phyloP scores from a whole-genome alignment of 2,113 vertebrate species.

The Mobula hypostoma region DNA sequence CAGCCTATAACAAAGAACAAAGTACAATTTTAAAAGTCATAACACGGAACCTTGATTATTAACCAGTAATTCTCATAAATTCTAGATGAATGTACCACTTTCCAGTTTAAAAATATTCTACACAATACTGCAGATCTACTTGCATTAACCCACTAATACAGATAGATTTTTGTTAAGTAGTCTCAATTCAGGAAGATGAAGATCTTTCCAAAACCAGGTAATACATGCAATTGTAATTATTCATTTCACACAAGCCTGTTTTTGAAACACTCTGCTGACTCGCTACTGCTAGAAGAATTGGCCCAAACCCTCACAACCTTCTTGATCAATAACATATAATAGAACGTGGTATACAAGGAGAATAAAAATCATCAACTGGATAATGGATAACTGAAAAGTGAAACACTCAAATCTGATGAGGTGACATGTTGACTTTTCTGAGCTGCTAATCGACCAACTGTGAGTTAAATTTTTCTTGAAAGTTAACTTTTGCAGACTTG shows the following conservation, averaged over 20 bases:
- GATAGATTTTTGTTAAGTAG: neutral
- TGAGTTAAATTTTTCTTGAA: neutral
- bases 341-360: neutral
- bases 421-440: neutral
- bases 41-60: neutral
- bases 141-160: neutral
- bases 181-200: neutral
- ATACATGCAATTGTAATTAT: no score
- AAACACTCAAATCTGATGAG: neutral
- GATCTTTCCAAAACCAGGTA: neutral
- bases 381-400: neutral
- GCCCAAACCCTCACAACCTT: neutral
- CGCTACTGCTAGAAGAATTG: neutral
- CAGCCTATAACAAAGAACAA: slow-evolving; percentile 54
- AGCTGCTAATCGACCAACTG: neutral
- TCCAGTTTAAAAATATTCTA: neutral
- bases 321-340: neutral
- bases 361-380: neutral
- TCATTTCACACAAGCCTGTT: neutral
- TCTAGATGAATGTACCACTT: neutral
- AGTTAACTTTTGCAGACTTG: neutral
- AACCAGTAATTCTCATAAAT: neutral
- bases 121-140: neutral
- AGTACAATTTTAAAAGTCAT: neutral
- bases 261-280: neutral